Evolutionary conservation across 92 coral and sea anemone species (phyloP).

Genomic region (Phymanthus crucifer): DNA sequence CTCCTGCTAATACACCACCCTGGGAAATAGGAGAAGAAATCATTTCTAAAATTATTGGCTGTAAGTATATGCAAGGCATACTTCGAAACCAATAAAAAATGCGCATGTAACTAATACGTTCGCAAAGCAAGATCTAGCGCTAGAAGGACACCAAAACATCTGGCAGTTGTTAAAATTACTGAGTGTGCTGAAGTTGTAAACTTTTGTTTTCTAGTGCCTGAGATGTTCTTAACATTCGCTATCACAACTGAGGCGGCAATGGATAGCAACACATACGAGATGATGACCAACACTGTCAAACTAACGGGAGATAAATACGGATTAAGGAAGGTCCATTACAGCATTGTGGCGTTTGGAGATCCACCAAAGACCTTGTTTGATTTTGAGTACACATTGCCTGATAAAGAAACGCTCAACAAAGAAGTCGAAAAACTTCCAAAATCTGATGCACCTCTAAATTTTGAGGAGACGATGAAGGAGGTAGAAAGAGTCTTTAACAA

Average conservation of each 20-base stretch:
- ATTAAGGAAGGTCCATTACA: slow-evolving; percentile 6
- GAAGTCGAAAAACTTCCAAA: slow-evolving; percentile 25
- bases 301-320: slow-evolving; percentile 31
- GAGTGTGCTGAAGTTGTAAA: too few relatives aligned
- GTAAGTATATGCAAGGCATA: slow-evolving; percentile 5
- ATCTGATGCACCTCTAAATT: background rate
- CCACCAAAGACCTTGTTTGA: slow-evolving; percentile 27
- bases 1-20: slow-evolving; percentile 23
- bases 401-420: slow-evolving; percentile 13
- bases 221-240: slow-evolving; percentile 28
- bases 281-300: slow-evolving; percentile 35
- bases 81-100: background rate
- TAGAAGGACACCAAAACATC: too few relatives aligned
- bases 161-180: too few relatives aligned
- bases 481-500: slow-evolving; percentile 30
- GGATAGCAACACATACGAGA: slow-evolving; percentile 13
- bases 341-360: slow-evolving; percentile 24
- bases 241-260: slow-evolving; percentile 24
- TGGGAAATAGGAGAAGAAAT: slow-evolving; percentile 44
- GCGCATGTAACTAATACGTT: too few relatives aligned
- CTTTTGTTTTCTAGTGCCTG: slow-evolving; percentile 17
- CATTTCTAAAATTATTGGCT: slow-evolving; percentile 32
- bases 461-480: slow-evolving; percentile 25
- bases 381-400: slow-evolving; percentile 18
- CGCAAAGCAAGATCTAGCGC: background rate